Evolutionary conservation across 2,888 invertebrate genomes (phyloP).

Genomic region (Crossocerus cetratus): DNA sequence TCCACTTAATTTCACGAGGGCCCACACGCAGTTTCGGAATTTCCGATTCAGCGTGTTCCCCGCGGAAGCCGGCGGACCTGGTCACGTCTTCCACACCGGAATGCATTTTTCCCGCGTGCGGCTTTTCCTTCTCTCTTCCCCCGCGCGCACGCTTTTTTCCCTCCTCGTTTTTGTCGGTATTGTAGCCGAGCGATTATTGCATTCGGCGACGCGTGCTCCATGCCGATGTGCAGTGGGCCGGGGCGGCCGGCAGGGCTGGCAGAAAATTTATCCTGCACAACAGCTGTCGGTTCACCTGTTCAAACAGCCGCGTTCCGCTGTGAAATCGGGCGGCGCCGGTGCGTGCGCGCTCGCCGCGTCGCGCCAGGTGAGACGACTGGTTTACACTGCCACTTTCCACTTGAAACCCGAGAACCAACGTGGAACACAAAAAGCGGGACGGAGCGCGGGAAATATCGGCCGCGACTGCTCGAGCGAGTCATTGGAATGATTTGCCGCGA

Average conservation of each 20-base stretch:
- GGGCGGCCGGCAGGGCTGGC: slow-evolving; percentile 59
- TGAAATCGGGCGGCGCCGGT: slow-evolving; percentile 35
- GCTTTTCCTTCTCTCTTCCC: slow-evolving; percentile 27
- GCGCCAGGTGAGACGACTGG: not conserved
- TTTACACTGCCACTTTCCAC: not conserved
- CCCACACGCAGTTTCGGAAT: not conserved
- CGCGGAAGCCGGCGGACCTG: not conserved
- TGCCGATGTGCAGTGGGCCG: slow-evolving; percentile 27
- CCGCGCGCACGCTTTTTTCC: not conserved
- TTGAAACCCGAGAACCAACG: no score
- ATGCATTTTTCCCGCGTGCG: slow-evolving; percentile 30
- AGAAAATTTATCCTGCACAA: slow-evolving; percentile 65
- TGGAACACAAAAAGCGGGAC: no score
- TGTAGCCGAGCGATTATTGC: slow-evolving; percentile 46
- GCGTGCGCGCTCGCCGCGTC: no score
- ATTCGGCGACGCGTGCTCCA: slow-evolving; percentile 36
- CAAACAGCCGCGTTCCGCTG: slow-evolving; percentile 69
- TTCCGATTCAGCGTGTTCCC: not conserved
- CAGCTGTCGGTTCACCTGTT: slow-evolving; percentile 75
- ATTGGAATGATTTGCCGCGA: no score
- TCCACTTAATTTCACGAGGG: not conserved
- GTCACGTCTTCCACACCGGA: not conserved
- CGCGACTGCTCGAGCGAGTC: no score
- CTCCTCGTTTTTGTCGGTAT: slow-evolving; percentile 26
- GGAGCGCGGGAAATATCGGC: no score